Evolutionary conservation across 2,888 invertebrate genomes (phyloP).

Genomic region (Hyposoter didymator): DNA sequence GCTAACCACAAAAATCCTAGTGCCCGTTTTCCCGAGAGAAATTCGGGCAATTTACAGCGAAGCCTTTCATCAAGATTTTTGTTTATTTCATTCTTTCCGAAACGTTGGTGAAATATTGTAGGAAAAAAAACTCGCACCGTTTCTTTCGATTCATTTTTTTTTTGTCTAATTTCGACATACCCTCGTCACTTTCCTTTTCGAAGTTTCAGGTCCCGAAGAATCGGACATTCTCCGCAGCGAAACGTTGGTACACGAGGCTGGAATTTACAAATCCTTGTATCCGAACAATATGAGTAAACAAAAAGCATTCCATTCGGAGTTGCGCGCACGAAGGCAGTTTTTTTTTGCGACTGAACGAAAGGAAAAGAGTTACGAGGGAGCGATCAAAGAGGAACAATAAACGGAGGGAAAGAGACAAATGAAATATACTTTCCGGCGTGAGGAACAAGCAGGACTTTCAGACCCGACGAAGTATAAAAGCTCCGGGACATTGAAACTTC

Average conservation of each 20-base stretch:
- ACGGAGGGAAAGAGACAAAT: slow-evolving; percentile 46
- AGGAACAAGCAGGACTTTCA: slow-evolving; percentile 10
- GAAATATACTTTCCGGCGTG: slow-evolving; percentile 46
- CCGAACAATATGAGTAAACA: background rate
- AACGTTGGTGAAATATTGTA: too few species aligned
- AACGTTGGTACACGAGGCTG: background rate
- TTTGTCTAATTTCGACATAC: background rate
- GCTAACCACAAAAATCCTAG: background rate
- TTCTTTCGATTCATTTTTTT: background rate
- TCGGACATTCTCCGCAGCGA: background rate
- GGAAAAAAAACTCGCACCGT: background rate
- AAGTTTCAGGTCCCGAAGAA: background rate
- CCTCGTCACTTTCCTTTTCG: slow-evolving; percentile 5
- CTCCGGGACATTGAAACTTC: slow-evolving; percentile 59
- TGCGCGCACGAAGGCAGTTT: slow-evolving; percentile 12
- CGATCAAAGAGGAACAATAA: slow-evolving; percentile 41
- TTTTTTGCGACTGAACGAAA: slow-evolving; percentile 12
- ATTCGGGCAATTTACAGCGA: background rate
- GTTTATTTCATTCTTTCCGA: background rate
- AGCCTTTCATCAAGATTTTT: background rate
- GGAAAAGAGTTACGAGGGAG: slow-evolving; percentile 40
- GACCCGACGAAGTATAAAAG: slow-evolving; percentile 19
- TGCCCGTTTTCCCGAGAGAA: background rate
- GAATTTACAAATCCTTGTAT: slow-evolving; percentile 19
- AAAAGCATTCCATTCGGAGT: slow-evolving; percentile 5